These are phyloP conservation scores for Phylloscopus collybita DNA, from an alignment of 2,797 vertebrate species.

Conservation along the genomic window DNA sequence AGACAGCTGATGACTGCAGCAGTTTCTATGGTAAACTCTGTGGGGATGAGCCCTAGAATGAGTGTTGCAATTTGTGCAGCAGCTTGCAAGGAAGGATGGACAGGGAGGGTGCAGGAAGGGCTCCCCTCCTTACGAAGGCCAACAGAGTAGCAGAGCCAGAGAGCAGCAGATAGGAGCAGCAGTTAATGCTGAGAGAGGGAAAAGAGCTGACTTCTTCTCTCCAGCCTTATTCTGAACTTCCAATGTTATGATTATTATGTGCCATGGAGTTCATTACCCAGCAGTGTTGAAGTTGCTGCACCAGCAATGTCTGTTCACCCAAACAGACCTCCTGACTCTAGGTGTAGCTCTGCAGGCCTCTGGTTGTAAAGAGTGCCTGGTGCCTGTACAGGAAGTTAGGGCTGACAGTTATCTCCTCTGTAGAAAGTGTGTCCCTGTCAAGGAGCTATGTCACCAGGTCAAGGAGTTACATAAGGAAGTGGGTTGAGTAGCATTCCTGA, in stretches of 20 bases:
- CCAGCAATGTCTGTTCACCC: not conserved
- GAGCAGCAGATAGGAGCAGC: not conserved
- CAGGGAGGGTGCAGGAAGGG: not conserved
- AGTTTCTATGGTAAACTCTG: not conserved
- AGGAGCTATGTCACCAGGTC: not conserved
- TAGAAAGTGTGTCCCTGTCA: not conserved
- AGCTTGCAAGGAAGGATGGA: not conserved
- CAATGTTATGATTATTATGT: not conserved
- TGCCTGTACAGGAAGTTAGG: not conserved
- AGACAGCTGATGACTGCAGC: not conserved
- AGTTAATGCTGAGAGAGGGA: not conserved
- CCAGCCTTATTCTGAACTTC: not conserved
- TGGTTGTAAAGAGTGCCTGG: not conserved
- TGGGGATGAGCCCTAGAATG: no score
- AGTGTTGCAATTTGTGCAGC: not conserved
- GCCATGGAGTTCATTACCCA: rapidly evolving
- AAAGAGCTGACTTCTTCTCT: not conserved
- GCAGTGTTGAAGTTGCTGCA: not conserved
- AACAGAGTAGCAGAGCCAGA: not conserved
- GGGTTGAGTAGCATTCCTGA: not conserved
- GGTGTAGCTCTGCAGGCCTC: not conserved
- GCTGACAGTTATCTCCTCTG: not conserved
- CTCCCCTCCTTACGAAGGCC: not conserved
- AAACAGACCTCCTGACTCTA: no score
- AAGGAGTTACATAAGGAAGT: not conserved